Evolutionary conservation across 2,888 invertebrate genomes (phyloP), one percentile per base, ranked within the genome.

Genomic region (Aspidiotus destructor): DNA sequence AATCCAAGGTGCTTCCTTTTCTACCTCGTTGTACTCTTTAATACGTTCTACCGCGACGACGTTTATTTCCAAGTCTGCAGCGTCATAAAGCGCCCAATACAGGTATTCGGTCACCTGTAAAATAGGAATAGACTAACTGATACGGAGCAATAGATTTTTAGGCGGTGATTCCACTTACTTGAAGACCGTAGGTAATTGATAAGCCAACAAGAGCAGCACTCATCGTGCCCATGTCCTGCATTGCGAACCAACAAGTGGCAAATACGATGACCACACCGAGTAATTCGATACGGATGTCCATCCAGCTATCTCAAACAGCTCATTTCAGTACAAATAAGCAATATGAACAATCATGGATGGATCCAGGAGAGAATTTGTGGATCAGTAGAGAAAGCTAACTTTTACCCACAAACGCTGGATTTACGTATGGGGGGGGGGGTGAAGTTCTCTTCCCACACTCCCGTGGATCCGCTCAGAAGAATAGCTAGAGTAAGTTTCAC

Each of bases 31-130:
- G 76, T 97, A 98, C 76, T 98, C 97, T 77, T 95, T 93, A 75
- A 97, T 92, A 76, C 98, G 85, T 79, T 98, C 97, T 1, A 97
- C 95, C 3, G 96, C 91, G 0, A 97, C 96, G 74, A 97, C 94
- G 78, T 97, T 97, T 0, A 96, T 94, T 81, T 98, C 98, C 57
- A 98, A 88, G 76, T 97, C 96, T 1, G 93, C 92, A 0, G 92
- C 90, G 92, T 95, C 93, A 72, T 96, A 83, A 40, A 98, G 95
- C 74, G 98, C 81, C 92, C 95, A 95, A 79, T 96, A 98, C 55
- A 98, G 80, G 0, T 92, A 93, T 83, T 93, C 92, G 0, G 97
- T 97, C 70, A 93, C 89, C 90, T 92, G 28, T 69, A 69, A 65
- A 44, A 62, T 48, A 44, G n/a, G 16, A 7, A 57, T 17, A 16